Base-by-base conservation (phyloP, 1,140 invertebrate genomes). In the Argopecten irradians region DNA sequence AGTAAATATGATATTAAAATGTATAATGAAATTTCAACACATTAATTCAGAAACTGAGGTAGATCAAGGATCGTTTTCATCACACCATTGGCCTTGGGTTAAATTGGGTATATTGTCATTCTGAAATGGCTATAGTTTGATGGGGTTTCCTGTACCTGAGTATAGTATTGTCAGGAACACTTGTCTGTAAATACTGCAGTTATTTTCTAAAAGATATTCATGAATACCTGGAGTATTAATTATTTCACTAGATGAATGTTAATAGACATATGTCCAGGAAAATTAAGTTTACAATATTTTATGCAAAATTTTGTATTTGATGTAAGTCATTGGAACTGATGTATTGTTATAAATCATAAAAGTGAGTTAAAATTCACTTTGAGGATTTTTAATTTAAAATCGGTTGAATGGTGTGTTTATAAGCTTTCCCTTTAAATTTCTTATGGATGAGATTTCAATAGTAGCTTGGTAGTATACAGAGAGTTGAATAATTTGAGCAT, bases 401-500 rank as follows among this genome's bases (percentile, higher is more conserved):
- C 8, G 55, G 5, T 28, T 16, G 22, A 71, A 71, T 28, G n/a
- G 55, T 28, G n/a, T 28, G n/a, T 71, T 28, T 28, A n/a, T n/a
- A n/a, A 71, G 55, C 55, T 71, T n/a, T 71, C 55, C 55, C n/a
- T 71, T 71, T 71, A 71, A 71, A 71, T 71, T 5, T 71, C 55
- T 71, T 5, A 8, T 71, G 22, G 55, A 28, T 71, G 22, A n/a
- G n/a, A 71, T 71, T 71, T 71, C 55, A 71, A 71, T 71, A 71
- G 55, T 71, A 8, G 36, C 36, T 5, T 39, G 36, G 36, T 39
- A 28, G 22, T 71, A 28, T 16, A 11, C 22, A n/a, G 55, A 28
- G 55, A 8, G 55, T 71, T 71, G 55, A 28, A 28, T 71, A 71
- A 71, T n/a, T 3, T 28, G 8, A 71, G 16, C 11, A n/a, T 28